Base-by-base conservation (phyloP, 2,888 invertebrate genomes). In the Calameuta pallipes region DNA sequence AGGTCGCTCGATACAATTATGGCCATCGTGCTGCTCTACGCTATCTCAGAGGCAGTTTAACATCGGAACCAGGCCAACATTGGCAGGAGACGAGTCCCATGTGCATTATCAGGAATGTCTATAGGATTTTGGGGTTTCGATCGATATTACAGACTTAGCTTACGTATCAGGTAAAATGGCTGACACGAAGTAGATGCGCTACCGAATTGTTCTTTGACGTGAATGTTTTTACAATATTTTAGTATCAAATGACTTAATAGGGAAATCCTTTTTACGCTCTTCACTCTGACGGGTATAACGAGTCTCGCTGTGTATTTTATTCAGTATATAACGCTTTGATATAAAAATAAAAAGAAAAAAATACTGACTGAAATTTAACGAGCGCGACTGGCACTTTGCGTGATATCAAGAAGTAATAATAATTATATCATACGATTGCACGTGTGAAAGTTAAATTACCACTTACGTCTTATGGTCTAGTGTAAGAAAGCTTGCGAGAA, bases 41-140 rank as follows among this genome's bases (percentile, higher is more conserved):
- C 30, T 35, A 84, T 84, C 87, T 86, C 85, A 82, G 82, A 84
- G 88, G 85, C 84, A 81, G 85, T 85, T 87, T 84, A 85, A 84
- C 87, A 87, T 87, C 83, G 87, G 84, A 88, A 88, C 88, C 87
- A 87, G 88, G 88, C 87, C 88, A 88, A 84, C 85, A 82, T 85
- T 83, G 84, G 79, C 82, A 76, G 75, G 74, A 77, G 76, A 76
- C 74, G 56, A 56, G 56, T 56, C 56, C 23, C 23, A 56, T 56
- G 56, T 56, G 56, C 23, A 56, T 56, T 23, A 56, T 56, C 56
- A 23, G 56, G 56, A 56, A 56, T 56, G 56, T 56, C 56, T 56
- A 56, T 56, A 23, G 15, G 56, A 56, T 56, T 56, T 56, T 56
- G 9, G 56, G 23, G 23, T 15, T 56, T 56, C 56, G 56, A 56